phyloP scores from a whole-genome alignment of 2,113 vertebrate species.

The Isichthys henryi region DNA sequence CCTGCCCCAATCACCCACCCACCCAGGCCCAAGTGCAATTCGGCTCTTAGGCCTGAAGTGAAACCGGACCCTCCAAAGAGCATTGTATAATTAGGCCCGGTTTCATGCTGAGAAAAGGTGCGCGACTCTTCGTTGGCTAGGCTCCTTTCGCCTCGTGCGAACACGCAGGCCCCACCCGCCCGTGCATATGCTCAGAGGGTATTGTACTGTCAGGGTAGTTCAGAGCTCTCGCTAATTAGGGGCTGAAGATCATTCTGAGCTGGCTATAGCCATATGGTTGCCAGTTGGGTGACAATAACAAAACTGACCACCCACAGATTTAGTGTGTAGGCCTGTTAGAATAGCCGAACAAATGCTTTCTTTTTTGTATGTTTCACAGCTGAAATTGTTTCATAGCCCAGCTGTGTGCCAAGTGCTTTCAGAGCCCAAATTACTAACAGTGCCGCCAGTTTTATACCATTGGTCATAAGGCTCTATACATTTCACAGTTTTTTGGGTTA shows the following conservation, averaged over 20 bases:
- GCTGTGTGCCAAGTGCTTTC: constrained; percentile 2
- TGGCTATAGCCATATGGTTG: constrained; percentile 4
- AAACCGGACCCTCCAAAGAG: not conserved
- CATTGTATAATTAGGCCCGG: not conserved
- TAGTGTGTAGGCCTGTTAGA: not conserved
- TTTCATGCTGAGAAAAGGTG: not conserved
- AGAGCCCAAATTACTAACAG: not conserved
- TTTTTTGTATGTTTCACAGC: not conserved
- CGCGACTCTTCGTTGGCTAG: not conserved
- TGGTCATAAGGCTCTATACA: not conserved
- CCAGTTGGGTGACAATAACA: not conserved
- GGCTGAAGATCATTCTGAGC: not conserved
- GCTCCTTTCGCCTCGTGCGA: not conserved
- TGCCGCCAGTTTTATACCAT: not conserved
- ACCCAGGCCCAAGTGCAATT: not conserved
- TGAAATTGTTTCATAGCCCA: not conserved
- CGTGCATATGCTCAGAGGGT: not conserved
- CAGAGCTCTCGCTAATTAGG: not conserved
- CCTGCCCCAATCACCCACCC: not conserved
- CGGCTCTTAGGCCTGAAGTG: not conserved
- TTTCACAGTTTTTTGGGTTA: not conserved
- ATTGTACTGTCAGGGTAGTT: not conserved
- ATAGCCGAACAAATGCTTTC: not conserved
- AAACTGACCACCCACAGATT: not conserved
- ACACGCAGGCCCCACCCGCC: not conserved